Evolutionary conservation across 2,797 vertebrate genomes (phyloP), one percentile per base, ranked within the genome.

Genomic region (Hozukius guyotensis): DNA sequence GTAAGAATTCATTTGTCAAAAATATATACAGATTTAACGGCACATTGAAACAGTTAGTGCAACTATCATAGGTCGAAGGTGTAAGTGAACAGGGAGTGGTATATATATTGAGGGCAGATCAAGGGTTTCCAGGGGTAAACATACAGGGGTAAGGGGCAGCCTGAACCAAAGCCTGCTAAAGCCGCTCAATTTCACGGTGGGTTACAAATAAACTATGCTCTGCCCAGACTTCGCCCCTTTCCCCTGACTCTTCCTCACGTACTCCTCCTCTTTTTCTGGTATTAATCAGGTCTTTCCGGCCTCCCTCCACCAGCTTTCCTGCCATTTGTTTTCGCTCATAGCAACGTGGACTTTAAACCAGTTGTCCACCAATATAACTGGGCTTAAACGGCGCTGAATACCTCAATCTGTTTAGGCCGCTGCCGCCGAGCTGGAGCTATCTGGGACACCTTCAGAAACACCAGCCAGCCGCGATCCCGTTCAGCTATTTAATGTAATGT

Each of bases 401-500:
- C 72, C 77, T 88, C 80, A 80, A 87, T 91, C 86, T 78, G 75
- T 83, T 83, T 46, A 81, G 82, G 83, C 88, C 52, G 80, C 46
- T 49, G 46, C 87, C 61, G 71, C 80, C 64, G 38, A 81, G 88
- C 67, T 77, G 64, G 64, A 93, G 88, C 89, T 89, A 93, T 92
- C 90, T 76, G 82, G 91, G 90, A 89, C 89, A 92, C 91, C 92
- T 94, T 92, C 78, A 87, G 88, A 94, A 92, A 93, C 84, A 69
- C 73, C 71, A 75, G 80, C 88, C 87, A 88, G 91, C 87, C 72
- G 84, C 90, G 79, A 86, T 91, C 87, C 87, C 73, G 81, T 88
- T 91, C 89, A 89, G 88, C 88, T 89, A 92, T 95, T 95, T 96
- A 95, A 96, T 96, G 95, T 94, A 95, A 96, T 92, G 94, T 95